Evolutionary conservation across 2,797 vertebrate species (phyloP), one percentile per base, ranked within the genome.

Genomic region (Melanotaenia nigrans): DNA sequence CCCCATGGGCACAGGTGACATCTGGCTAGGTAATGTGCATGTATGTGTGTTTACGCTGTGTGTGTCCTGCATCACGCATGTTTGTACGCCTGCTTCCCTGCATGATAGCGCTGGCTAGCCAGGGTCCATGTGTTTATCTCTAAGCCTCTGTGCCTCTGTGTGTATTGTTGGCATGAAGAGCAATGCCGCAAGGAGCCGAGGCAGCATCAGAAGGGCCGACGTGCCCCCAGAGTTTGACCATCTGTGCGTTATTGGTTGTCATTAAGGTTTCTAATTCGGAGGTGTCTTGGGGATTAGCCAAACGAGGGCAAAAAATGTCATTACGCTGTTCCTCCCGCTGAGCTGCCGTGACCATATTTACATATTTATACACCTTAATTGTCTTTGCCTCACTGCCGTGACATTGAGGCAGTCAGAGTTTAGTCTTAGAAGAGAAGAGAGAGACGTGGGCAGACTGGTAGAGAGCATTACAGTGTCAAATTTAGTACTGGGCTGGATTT

Each of bases 231-330:
- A 92, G 93, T 91, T 94, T 90, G 90, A 92, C 94, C 94, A 95
- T 94, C 94, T 95, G 94, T 88, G 88, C 81, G 78, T 93, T 93
- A 94, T 94, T 91, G 93, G 91, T 93, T 91, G 92, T 94, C 94
- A 95, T 95, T 95, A 94, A 93, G 92, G 91, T 91, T 94, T 94
- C 94, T 95, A 95, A 95, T 94, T 95, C 86, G 68, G 92, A 93
- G 90, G 89, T 83, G 83, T 92, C 91, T 94, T 90, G 93, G 93
- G 94, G 91, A 94, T 94, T 93, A 90, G 92, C 91, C 93, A 93
- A 93, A 94, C 82, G 86, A 92, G 90, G 89, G 90, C 92, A 89
- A 91, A 83, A 95, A 93, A 95, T 94, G 92, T 94, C 93, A 93
- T 94, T 92, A 93, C 77, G 86, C 84, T 20, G 81, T 79, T 90